phyloP scores from a whole-genome alignment of 2,113 vertebrate species.

The Rhizomys pruinosus region DNA sequence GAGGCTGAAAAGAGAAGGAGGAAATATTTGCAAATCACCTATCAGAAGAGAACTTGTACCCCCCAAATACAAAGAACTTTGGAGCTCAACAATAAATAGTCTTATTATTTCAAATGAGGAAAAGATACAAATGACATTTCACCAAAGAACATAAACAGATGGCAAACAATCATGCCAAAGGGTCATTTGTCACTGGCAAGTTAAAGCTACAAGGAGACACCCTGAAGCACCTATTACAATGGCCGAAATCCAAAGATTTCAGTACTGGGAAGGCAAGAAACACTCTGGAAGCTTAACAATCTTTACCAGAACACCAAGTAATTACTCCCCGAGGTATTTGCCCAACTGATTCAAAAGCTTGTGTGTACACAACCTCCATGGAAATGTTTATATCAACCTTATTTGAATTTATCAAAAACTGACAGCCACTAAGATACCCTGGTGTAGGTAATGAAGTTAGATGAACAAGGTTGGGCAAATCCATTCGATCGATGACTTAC shows the following conservation, averaged over 20 bases:
- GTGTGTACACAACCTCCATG: not conserved
- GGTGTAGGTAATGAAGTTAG: not conserved
- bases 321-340: not conserved
- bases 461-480: not conserved
- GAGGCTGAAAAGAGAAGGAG: slow-evolving; percentile 7
- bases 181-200: not conserved
- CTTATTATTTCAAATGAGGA: not conserved
- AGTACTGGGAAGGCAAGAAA: not conserved
- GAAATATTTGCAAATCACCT: slow-evolving; percentile 46
- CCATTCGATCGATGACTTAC: not conserved
- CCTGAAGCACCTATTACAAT: not conserved
- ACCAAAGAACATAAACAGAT: slow-evolving; percentile 26
- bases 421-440: not conserved
- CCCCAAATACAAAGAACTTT: slow-evolving; percentile 43
- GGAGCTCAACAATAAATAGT: slow-evolving; percentile 25
- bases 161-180: slow-evolving; percentile 12
- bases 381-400: not conserved
- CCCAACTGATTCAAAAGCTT: not conserved
- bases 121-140: not conserved
- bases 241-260: not conserved
- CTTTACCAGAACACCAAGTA: not conserved
- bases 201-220: not conserved
- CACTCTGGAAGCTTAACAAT: not conserved
- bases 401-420: not conserved
- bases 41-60: not conserved